Evolutionary conservation across 2,113 vertebrate genomes (phyloP), one percentile per base, ranked within the genome.

Genomic region (Dryoscopus gambensis): DNA sequence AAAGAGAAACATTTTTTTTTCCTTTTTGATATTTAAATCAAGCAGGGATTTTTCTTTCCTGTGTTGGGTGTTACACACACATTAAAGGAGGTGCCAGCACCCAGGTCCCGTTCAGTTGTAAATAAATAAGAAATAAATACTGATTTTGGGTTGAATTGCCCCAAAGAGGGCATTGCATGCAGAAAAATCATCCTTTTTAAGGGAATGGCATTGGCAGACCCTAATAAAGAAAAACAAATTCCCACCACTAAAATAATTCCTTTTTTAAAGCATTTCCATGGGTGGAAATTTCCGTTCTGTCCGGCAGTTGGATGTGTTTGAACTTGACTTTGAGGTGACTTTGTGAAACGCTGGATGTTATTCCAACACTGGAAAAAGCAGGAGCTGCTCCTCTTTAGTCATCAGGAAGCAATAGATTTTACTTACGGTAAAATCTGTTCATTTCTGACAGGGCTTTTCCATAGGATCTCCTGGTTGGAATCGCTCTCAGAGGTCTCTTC

Each of bases 1-100:
- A 22, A 55, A 50, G 28, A 23, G 1, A 4, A 10, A 13, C 0
- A 0, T 10, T 44, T 17, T 23, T 50, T 31, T 23, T 31, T 4
- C 14, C 7, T 44, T 50, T 88, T 22, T 64, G 22, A 4, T 49
- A 46, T 67, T 77, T 21, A 60, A 73, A 79, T 79, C n/a, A 11
- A 78, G 40, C 17, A 4, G 17, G 10, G 11, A 15, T 44, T 52
- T 47, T 69, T 59, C 11, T 60, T 79, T 76, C 6, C 13, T 30
- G 5, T 64, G 33, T 13, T 39, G 44, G 4, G 15, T 19, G 27
- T 59, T 25, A 9, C 9, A 4, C 25, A 11, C 11, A 10, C 2
- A 1, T 9, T 9, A 50, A 57, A 50, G 2, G 49, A 73, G 35
- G 25, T 30, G 27, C 13, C 42, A 88, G 67, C 62, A 64, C 23